Base-by-base conservation (phyloP, 2,797 vertebrate genomes). In the Lates japonicus region DNA sequence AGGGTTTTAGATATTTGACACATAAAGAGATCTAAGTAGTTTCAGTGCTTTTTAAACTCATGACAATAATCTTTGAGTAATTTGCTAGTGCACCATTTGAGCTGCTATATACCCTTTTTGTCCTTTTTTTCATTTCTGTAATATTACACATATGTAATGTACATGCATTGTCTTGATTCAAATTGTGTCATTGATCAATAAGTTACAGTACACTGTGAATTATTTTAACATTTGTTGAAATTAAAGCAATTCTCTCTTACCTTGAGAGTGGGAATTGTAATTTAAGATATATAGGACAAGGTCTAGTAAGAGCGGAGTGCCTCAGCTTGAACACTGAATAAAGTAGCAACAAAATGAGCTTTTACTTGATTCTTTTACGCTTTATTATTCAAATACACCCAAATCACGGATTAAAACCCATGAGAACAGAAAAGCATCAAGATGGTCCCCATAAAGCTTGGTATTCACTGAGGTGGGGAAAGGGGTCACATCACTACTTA, bases 401-500 rank as follows among this genome's bases (percentile, higher is more conserved):
- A 10, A 33, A 58, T 58, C 17, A 35, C 20, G 31, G 54, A 8
- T 17, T 14, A 55, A 31, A 35, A 33, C 33, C 19, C 19, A 37
- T 37, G 19, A 41, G 11, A 22, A 7, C 35, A 13, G 19, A 39
- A 39, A 22, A 39, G 11, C 35, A n/a, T 7, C 5, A 2, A 14
- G 5, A 37, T 10, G 4, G 33, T 78, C 12, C 41, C 5, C 5
- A 8, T 11, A 8, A 1, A 63, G 22, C 19, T 44, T 46, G 39
- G 48, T 10, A 60, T 39, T 41, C 41, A 54, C 20, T 19, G n/a
- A 72, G 60, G 61, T 62, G 41, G 62, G 66, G 44, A 78, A 83
- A 84, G 17, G 25, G 76, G 80, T 84, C 78, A 76, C n/a, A 0
- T 70, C 49, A 29, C 29, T 10, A 54, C 25, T 58, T 41, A 64